phyloP scores from a whole-genome alignment of 2,113 vertebrate genomes.

The Rhipidura dahli region DNA sequence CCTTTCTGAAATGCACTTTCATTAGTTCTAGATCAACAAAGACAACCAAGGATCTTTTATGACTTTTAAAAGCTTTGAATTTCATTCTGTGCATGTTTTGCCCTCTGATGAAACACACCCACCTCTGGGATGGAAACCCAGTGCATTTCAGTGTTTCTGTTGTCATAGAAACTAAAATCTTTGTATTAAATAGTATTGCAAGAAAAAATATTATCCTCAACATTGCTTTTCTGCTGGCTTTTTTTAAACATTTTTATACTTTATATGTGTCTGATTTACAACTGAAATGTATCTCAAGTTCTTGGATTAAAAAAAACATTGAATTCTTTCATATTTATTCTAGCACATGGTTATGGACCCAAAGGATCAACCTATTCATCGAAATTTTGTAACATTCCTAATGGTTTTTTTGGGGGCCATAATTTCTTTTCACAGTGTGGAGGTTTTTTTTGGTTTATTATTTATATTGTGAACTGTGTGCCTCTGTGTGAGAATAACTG shows the following conservation, averaged over 20 bases:
- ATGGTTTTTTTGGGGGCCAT: not conserved
- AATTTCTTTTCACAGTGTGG: not conserved
- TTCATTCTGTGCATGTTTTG: not conserved
- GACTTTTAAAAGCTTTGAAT: not conserved
- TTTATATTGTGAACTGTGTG: not conserved
- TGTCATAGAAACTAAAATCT: constrained; percentile 46
- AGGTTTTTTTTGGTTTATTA: not conserved
- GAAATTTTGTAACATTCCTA: not conserved
- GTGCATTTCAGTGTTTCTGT: constrained; percentile 14
- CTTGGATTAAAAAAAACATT: not conserved
- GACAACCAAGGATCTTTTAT: not conserved
- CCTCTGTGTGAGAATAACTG: not conserved
- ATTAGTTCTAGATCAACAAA: not conserved
- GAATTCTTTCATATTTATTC: not conserved
- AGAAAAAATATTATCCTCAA: not conserved
- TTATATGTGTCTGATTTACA: not conserved
- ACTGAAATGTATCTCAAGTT: not conserved
- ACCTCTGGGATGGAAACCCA: not conserved
- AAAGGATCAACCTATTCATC: not conserved
- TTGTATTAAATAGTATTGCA: not conserved
- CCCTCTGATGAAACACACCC: not conserved
- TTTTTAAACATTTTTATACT: not conserved
- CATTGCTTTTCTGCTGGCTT: not conserved
- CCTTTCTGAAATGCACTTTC: not conserved
- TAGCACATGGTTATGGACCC: not conserved